A percentile compares a stretch with the other conserved stretches of the same genome.
Evolutionary conservation across 1,140 invertebrate genomes (phyloP).

Genomic region (Bombus waltoni): DNA sequence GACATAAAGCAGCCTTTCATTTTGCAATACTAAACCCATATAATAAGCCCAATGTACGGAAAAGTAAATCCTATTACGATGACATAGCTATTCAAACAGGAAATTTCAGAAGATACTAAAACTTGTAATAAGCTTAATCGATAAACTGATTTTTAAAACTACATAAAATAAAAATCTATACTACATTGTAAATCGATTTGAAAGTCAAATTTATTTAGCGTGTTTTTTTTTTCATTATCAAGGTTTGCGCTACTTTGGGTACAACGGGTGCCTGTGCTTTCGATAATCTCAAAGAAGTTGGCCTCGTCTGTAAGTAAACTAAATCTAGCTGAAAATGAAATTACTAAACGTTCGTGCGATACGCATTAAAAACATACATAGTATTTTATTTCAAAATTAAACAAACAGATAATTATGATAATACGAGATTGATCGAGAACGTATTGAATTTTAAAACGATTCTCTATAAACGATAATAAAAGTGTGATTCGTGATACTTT

Average conservation of each 20-base stretch:
- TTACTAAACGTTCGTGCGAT: no score
- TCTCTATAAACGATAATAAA: no score
- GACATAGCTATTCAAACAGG: no score
- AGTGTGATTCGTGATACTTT: no score
- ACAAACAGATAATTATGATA: no score
- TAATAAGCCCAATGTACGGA: neutral
- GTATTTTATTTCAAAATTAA: no score
- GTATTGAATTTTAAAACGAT: no score
- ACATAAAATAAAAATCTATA: neutral
- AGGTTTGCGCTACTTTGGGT: constrained; percentile 97
- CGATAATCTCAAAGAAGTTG: constrained; percentile 94
- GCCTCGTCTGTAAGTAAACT: constrained; percentile 85
- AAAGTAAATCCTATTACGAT: neutral
- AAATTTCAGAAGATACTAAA: neutral
- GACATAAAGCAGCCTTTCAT: neutral
- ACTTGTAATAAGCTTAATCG: neutral
- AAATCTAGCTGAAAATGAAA: neutral
- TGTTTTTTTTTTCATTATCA: neutral
- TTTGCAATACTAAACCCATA: neutral
- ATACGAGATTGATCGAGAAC: no score
- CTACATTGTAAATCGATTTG: neutral
- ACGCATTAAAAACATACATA: no score
- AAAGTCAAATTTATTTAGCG: neutral
- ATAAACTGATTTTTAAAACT: neutral
- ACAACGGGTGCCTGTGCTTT: constrained; percentile 98